Percentiles rank a stretch among this genome's conserved stretches.
Evolutionary conservation across 35 echinoderm and acorn worm genomes (phyloP).

Genomic region (Apostichopus parvimensis): DNA sequence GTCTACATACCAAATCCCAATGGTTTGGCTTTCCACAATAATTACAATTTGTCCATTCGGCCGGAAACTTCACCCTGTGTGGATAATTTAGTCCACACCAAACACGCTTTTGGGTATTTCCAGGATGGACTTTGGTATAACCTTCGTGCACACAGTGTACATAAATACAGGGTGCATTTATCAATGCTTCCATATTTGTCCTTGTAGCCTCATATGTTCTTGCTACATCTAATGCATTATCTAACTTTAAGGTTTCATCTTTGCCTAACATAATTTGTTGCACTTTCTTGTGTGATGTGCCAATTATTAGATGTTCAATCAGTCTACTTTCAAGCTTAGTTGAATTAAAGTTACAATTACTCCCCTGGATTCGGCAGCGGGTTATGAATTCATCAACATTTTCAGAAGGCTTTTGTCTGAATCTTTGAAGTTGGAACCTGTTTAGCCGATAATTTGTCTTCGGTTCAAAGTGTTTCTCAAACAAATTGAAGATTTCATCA

Average conservation of each 20-base stretch:
- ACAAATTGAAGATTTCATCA: background rate
- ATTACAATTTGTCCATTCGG: background rate
- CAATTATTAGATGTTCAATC: conserved; percentile 1
- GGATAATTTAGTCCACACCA: background rate
- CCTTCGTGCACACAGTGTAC: too few relatives aligned
- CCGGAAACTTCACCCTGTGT: background rate
- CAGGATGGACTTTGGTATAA: too few relatives aligned
- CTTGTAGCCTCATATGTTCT: too few relatives aligned
- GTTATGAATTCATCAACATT: conserved; percentile 24
- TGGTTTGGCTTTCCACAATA: conserved; percentile 24
- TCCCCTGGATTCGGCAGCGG: background rate
- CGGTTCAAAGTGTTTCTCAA: background rate
- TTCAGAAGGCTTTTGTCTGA: background rate
- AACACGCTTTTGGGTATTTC: too few relatives aligned
- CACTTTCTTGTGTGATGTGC: too few relatives aligned
- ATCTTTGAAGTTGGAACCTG: conserved; percentile 4
- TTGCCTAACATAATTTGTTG: too few relatives aligned
- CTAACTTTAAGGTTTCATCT: too few relatives aligned
- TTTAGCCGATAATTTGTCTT: background rate
- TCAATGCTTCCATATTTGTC: too few relatives aligned
- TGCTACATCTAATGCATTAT: too few relatives aligned
- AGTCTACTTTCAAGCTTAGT: conserved; percentile 5
- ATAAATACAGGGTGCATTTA: too few relatives aligned
- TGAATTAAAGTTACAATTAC: conserved; percentile 1
- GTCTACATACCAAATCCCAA: conserved; percentile 10